Evolutionary conservation across 2,113 vertebrate species (phyloP).

Genomic region (Trochalopteron elliotii): DNA sequence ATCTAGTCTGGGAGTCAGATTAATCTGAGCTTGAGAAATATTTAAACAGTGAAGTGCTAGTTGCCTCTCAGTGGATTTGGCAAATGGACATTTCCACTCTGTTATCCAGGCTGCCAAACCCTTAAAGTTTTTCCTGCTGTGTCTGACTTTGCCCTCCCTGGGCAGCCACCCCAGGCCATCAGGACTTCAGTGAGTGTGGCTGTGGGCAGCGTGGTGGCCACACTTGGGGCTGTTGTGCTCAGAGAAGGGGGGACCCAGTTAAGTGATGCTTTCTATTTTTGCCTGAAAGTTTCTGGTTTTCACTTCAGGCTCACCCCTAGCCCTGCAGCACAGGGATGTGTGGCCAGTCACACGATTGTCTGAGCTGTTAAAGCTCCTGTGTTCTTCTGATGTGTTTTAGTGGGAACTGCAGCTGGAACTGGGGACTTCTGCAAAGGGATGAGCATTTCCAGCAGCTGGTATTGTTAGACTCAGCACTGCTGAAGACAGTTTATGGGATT

Average conservation of each 20-base stretch:
- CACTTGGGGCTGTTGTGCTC: accelerated
- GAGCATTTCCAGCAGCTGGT: not conserved
- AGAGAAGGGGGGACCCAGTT: not conserved
- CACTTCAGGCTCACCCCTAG: not conserved
- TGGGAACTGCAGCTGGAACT: not conserved
- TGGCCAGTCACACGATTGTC: not conserved
- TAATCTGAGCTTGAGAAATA: not conserved
- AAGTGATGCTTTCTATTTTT: not conserved
- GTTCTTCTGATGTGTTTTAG: not conserved
- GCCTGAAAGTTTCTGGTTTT: not conserved
- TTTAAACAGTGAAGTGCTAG: not conserved
- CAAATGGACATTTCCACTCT: not conserved
- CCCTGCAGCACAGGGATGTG: not conserved
- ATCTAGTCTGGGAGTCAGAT: not conserved
- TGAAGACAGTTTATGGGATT: not conserved
- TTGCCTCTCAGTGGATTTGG: not conserved
- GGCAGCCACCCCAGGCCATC: not conserved
- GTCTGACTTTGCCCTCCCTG: not conserved
- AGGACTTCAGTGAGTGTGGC: accelerated
- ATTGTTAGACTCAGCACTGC: not conserved
- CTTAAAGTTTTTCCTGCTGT: not conserved
- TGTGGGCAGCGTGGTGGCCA: accelerated
- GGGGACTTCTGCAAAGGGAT: not conserved
- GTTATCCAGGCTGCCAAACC: not conserved
- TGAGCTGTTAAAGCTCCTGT: not conserved